Conservation (phyloP, 1,140 invertebrate genomes). For the Apis laboriosa region DNA sequence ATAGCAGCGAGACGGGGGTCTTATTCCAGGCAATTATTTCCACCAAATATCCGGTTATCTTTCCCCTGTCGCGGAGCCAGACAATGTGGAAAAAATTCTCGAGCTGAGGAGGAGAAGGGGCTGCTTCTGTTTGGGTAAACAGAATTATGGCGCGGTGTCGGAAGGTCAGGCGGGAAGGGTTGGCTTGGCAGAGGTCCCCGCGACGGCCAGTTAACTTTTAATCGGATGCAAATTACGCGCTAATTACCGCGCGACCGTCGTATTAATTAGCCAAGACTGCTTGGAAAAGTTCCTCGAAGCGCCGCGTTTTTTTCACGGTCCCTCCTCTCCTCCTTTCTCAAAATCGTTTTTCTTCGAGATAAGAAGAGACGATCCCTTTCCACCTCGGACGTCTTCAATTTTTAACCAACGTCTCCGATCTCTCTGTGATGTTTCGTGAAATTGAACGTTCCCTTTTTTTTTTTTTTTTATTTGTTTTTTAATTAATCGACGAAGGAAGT, state of each 20-base stretch:
- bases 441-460: no score
- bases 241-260: constrained; percentile 63
- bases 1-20: not conserved
- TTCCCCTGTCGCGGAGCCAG: not conserved
- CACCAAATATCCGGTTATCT: constrained; percentile 38
- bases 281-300: constrained; percentile 21
- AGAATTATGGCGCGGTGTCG: constrained; percentile 38
- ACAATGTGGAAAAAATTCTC: constrained; percentile 1
- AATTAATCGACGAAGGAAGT: no score
- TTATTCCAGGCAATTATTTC: constrained; percentile 40
- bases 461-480: no score
- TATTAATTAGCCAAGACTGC: constrained; percentile 63
- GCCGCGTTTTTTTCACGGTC: not conserved
- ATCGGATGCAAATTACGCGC: constrained; percentile 69
- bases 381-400: not conserved
- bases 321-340: not conserved
- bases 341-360: not conserved
- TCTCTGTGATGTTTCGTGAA: no score
- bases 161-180: constrained; percentile 32
- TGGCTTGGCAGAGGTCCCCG: constrained; percentile 11
- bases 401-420: no score
- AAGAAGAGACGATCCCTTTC: not conserved
- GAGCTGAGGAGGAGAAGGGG: not conserved
- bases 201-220: constrained; percentile 65
- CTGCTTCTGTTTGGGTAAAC: constrained; percentile 9